These are phyloP conservation scores for Martes martes DNA, from an alignment of 2,113 vertebrate genomes.

Conservation along the genomic window DNA sequence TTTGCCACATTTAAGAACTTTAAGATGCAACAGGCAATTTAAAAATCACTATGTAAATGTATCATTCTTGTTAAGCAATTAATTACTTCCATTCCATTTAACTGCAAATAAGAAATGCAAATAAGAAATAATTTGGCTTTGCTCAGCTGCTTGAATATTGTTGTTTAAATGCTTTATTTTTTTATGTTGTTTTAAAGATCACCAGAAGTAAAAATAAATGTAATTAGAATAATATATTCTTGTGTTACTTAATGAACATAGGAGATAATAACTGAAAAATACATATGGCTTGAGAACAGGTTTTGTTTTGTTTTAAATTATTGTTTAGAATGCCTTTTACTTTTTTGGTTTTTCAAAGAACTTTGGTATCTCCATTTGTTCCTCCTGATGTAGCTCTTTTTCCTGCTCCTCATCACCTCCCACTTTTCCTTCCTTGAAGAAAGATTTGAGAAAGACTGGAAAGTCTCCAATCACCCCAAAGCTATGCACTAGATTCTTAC, in stretches of 20 bases:
- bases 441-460: background rate
- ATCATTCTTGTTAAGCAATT: slow-evolving; percentile 19
- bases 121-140: background rate
- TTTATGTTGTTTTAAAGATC: background rate
- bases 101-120: background rate
- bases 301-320: background rate
- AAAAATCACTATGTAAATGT: background rate
- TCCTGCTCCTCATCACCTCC: background rate
- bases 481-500: background rate
- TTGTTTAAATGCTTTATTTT: background rate
- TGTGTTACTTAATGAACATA: background rate
- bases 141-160: background rate
- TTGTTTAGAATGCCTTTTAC: background rate
- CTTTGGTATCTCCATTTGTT: background rate
- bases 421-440: background rate
- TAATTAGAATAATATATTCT: background rate
- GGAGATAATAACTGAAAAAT: background rate
- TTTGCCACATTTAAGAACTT: background rate
- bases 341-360: background rate
- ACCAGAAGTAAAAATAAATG: background rate
- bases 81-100: background rate
- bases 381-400: fast-evolving
- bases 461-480: background rate
- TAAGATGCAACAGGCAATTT: background rate
- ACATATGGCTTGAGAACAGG: background rate